These are phyloP conservation scores for Nomada lathburiana DNA, from an alignment of 2,888 invertebrate species.

Conservation along the genomic window DNA sequence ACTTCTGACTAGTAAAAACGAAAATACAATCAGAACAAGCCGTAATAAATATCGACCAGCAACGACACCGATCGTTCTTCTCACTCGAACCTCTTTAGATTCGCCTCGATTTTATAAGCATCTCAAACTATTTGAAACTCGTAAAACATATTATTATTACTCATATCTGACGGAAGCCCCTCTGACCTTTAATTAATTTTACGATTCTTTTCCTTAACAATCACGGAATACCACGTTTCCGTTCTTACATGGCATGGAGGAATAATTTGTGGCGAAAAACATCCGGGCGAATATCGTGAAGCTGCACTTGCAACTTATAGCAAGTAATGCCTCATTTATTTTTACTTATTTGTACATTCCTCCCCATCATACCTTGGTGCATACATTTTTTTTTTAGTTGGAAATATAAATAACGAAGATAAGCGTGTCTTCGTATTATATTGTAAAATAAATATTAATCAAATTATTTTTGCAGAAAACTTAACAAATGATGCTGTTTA, in stretches of 20 bases:
- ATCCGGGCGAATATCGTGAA: background rate
- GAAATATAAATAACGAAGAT: no score
- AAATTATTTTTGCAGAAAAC: no score
- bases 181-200: constrained; percentile 11
- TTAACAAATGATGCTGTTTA: no score
- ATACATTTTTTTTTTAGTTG: no score
- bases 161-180: constrained; percentile 3
- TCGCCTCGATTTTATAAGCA: constrained; percentile 1
- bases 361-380: no score
- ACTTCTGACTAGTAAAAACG: background rate
- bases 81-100: background rate
- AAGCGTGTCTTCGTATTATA: no score
- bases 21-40: no score
- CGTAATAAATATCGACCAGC: no score
- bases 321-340: background rate
- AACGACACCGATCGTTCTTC: background rate
- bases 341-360: no score
- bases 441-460: no score
- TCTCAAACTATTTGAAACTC: background rate
- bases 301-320: background rate
- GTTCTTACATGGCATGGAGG: background rate
- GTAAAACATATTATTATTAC: constrained; percentile 4
- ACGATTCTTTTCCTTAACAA: background rate
- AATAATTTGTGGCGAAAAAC: background rate
- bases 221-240: background rate